phyloP scores from a whole-genome alignment of 2,888 invertebrate species.

The Himalopsyche japonica region DNA sequence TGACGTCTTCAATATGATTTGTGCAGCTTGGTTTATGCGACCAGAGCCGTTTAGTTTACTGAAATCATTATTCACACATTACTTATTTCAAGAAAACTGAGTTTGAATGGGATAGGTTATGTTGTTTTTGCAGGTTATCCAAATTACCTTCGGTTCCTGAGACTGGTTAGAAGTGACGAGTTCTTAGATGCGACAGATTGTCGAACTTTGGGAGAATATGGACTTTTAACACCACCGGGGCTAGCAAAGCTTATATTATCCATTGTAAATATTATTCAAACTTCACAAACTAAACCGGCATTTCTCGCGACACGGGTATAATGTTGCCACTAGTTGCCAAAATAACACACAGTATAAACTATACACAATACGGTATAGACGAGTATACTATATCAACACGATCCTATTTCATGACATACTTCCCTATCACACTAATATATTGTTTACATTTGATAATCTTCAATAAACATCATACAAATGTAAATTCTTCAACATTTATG shows the following conservation, averaged over 20 bases:
- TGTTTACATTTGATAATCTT: too few species aligned
- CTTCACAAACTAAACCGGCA: neutral
- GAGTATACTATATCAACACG: too few species aligned
- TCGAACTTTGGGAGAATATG: constrained; percentile 24
- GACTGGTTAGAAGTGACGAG: constrained; percentile 23
- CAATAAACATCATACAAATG: too few species aligned
- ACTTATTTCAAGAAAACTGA: neutral
- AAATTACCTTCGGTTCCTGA: constrained; percentile 24
- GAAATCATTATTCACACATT: constrained; percentile 39
- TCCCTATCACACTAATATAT: too few species aligned
- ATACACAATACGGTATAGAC: too few species aligned
- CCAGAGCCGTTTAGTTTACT: constrained; percentile 63
- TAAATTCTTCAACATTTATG: too few species aligned
- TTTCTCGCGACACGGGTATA: too few species aligned
- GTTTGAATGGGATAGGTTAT: constrained; percentile 5
- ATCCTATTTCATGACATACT: too few species aligned
- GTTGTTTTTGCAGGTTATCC: constrained; percentile 8
- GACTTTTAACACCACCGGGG: constrained; percentile 27
- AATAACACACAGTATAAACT: too few species aligned
- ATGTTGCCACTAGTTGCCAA: too few species aligned
- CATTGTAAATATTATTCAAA: constrained; percentile 17
- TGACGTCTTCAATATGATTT: constrained; percentile 76
- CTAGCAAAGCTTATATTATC: constrained; percentile 27
- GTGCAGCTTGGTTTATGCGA: constrained; percentile 68
- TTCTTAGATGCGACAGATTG: constrained; percentile 21